Conservation (phyloP, 2,797 vertebrate genomes). For the Macroramphosus scolopax region DNA sequence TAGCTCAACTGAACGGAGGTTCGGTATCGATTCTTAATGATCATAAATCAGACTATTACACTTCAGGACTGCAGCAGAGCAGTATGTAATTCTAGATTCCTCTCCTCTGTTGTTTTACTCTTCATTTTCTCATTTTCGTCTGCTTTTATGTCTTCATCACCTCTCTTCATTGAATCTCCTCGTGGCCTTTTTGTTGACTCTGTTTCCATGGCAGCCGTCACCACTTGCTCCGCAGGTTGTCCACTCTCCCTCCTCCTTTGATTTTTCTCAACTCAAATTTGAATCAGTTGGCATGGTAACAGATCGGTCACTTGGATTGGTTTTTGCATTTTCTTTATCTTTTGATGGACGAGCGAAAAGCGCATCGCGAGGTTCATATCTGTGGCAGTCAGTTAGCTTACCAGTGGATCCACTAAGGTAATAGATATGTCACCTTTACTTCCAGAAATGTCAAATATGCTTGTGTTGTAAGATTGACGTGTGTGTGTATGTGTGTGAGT, state of each 20-base stretch:
- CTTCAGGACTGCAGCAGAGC: no score
- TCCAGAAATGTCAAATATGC: no score
- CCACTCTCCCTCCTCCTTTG: constrained; percentile 6
- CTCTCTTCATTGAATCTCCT: constrained; percentile 12
- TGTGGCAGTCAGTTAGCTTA: no score
- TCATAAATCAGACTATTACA: no score
- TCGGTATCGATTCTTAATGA: no score
- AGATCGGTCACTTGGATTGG: constrained; percentile 23
- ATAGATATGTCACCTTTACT: no score
- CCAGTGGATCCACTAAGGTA: no score
- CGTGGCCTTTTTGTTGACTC: constrained; percentile 39
- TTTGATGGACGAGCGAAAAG: constrained; percentile 10
- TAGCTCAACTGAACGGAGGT: no score
- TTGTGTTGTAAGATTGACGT: not conserved
- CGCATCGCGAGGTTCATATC: not conserved
- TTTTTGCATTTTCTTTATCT: not conserved
- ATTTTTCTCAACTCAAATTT: constrained; percentile 38
- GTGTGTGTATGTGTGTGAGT: not conserved
- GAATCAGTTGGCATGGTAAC: constrained; percentile 61
- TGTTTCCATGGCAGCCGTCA: constrained; percentile 60
- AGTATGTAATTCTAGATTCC: not conserved
- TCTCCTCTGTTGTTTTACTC: not conserved
- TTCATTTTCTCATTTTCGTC: not conserved
- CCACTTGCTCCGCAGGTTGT: constrained; percentile 23
- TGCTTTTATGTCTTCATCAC: not conserved